These are phyloP conservation scores for Aplysina aerophoba DNA, from an alignment of 37 sponge, comb jelly and placozoan species.

Conservation along the genomic window DNA sequence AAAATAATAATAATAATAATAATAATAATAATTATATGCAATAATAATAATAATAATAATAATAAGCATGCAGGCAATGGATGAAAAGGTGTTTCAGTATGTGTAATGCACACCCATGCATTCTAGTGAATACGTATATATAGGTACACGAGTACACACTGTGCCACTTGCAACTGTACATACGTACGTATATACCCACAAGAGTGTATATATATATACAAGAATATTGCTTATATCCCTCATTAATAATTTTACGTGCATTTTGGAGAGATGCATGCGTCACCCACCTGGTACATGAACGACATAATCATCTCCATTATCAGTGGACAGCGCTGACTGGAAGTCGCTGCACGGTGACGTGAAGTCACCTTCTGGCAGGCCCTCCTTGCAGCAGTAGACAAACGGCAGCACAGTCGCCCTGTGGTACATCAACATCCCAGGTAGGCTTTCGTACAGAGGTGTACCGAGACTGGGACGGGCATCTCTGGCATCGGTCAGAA, in stretches of 20 bases:
- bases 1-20: too few relatives aligned
- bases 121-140: too few relatives aligned
- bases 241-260: too few relatives aligned
- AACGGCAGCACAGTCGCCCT: constrained; percentile 35
- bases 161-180: too few relatives aligned
- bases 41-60: too few relatives aligned
- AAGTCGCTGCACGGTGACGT: neutral
- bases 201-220: too few relatives aligned
- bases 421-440: constrained; percentile 8
- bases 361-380: neutral
- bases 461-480: neutral
- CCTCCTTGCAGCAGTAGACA: constrained; percentile 40
- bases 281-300: neutral
- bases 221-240: too few relatives aligned
- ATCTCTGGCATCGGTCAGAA: constrained; percentile 4
- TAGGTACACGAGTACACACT: too few relatives aligned
- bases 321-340: neutral
- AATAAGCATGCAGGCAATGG: neutral
- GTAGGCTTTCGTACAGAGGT: neutral
- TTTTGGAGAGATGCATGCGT: too few relatives aligned
- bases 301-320: neutral
- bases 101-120: neutral
- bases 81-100: neutral
- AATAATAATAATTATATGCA: too few relatives aligned
- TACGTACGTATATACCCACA: too few relatives aligned